phyloP scores from a whole-genome alignment of 2,797 vertebrate genomes.

The Agapornis canus region DNA sequence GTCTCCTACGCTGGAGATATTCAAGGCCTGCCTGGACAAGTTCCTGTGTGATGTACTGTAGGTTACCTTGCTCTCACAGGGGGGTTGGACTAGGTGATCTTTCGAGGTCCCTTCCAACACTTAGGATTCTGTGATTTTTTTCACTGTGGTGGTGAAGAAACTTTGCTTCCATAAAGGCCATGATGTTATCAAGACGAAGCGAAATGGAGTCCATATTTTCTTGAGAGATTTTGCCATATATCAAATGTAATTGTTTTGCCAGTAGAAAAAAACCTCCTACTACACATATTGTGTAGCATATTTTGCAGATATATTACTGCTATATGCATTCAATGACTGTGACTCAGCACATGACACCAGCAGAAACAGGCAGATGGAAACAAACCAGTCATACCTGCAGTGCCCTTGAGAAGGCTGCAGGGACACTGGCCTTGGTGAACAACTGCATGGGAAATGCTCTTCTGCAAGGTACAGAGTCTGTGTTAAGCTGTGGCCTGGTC shows the following conservation, averaged over 20 bases:
- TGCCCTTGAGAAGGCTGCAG: not conserved
- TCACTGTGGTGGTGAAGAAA: not conserved
- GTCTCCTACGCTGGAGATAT: no score
- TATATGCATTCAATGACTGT: not conserved
- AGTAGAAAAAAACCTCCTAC: not conserved
- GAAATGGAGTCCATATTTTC: not conserved
- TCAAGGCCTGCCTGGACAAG: no score
- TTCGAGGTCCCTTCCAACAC: no score
- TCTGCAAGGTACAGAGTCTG: not conserved
- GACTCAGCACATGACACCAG: not conserved
- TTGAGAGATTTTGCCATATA: not conserved
- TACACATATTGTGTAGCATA: not conserved
- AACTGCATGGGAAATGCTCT: fast-evolving
- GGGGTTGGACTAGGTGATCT: no score
- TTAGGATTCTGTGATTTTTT: not conserved
- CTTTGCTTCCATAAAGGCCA: not conserved
- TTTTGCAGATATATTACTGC: not conserved
- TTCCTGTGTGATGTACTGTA: no score
- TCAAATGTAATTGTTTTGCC: not conserved
- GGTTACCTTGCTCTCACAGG: no score
- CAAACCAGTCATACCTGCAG: not conserved
- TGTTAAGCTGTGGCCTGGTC: not conserved
- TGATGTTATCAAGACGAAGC: not conserved
- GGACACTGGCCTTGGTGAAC: fast-evolving
- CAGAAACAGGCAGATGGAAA: not conserved